These are phyloP conservation scores for Oeneis ivallda DNA, from an alignment of 2,888 invertebrate genomes.

Conservation along the genomic window DNA sequence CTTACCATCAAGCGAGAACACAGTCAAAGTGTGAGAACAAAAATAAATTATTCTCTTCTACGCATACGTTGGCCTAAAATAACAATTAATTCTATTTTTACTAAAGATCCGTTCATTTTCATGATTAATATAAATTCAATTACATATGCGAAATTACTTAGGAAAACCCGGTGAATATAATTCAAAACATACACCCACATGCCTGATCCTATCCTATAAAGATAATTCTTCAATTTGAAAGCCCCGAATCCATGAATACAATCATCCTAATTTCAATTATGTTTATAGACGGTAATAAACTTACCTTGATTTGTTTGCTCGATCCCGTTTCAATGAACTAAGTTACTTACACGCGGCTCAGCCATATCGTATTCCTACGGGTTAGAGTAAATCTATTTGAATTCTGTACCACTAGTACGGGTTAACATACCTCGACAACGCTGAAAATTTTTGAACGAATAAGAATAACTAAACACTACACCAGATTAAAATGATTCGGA, in stretches of 20 bases:
- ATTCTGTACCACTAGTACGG: background rate
- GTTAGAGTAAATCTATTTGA: background rate
- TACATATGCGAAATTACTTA: constrained; percentile 6
- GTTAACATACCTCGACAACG: background rate
- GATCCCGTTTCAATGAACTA: constrained; percentile 33
- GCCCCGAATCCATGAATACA: constrained; percentile 29
- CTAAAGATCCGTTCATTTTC: background rate
- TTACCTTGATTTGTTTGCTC: constrained; percentile 38
- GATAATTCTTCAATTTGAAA: constrained; percentile 25
- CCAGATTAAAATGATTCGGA: too few relatives aligned
- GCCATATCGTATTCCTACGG: constrained; percentile 13
- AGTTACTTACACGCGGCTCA: constrained; percentile 32
- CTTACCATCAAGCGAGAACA: too few relatives aligned
- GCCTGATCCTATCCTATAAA: constrained; percentile 13
- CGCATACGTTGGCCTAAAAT: background rate
- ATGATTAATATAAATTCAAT: constrained; percentile 6
- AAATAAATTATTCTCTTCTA: background rate
- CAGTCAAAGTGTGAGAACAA: too few relatives aligned
- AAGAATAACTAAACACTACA: too few relatives aligned
- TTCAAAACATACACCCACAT: constrained; percentile 9
- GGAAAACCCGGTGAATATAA: constrained; percentile 7
- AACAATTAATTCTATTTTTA: background rate
- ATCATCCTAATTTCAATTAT: constrained; percentile 34
- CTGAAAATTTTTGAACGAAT: too few relatives aligned
- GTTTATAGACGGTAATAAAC: constrained; percentile 36